Base-by-base conservation (phyloP, 2,888 invertebrate species). In the Thalpophila matura region DNA sequence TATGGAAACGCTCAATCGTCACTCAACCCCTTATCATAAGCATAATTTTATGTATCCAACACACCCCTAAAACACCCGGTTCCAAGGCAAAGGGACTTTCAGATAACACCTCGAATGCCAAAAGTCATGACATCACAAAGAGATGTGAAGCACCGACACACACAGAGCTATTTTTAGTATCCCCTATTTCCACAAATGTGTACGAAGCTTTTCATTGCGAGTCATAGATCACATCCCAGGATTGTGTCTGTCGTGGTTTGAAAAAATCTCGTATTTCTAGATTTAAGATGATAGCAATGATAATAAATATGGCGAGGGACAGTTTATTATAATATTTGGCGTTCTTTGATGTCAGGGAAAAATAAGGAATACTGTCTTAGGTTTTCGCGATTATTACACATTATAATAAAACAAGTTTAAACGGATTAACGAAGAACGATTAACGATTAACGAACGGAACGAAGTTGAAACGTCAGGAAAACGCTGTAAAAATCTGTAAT, bases 131-230 rank as follows among this genome's bases (percentile, higher is more conserved):
- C 47, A 43, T 50, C 33, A 54, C 59, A 59, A 57, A 73, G 55
- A 47, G 50, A 33, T 50, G 42, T 3, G 6, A 33, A 24, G 14
- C 14, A 10, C 29, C n/a, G 3, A 24, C n/a, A 5, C 24, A 24
- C 45, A 14, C 33, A 7, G 20, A 64, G 46, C 45, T 75, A 78
- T 74, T 62, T 63, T 67, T 64, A 74, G 55, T 29, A 26, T 47
- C 35, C n/a, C 47, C 49, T 43, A 42, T 71, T 70, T 22, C 20
- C 20, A 43, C 33, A 55, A 72, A 71, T 54, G 53, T 50, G n/a
- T 20, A 20, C 43, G 9, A 20, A 29, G 40, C 10, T 43, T 53
- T 45, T 60, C 61, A 67, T 50, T 57, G 35, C 27, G 27, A 12
- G 26, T 24, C 46, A 54, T 61, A 51, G 54, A 50, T 70, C 72